Base-by-base conservation (phyloP, 2,797 vertebrate species). In the Poliocrania exsul region DNA sequence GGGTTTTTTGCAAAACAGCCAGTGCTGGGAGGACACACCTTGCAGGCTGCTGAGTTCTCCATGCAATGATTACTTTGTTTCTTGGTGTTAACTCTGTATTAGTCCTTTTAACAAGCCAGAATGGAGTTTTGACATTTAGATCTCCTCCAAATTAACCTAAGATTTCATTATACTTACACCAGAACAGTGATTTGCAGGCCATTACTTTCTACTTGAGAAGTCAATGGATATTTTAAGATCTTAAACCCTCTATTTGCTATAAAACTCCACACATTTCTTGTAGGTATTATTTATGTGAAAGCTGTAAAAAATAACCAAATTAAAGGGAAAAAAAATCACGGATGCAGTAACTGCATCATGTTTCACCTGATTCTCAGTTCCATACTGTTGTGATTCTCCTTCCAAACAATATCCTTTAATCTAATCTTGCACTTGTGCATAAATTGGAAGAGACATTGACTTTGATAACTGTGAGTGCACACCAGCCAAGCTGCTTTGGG, bases 141-240 rank as follows among this genome's bases (percentile, higher is more conserved):
- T 97, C 96, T 95, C 92, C 93, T 97, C 81, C 81, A 96, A 97
- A 97, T 97, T 95, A 97, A 95, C 81, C 92, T 91, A 96, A 91
- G 91, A 95, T 97, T 97, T 97, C 96, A 95, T 97, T 97, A 78
- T 87, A 82, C 65, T 95, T 95, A 75, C 19, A 96, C 90, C 80
- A 79, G 92, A 92, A 91, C 93, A 92, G 92, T 80, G 74, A 94
- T 97, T 96, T 60, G 49, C 95, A 97, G 93, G 67, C 93, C 96
- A 96, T 98, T 98, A 96, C 96, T 97, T 97, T 93, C 92, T 95
- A 86, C 95, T 97, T 94, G 82, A 96, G 95, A 96, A 95, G 75
- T 69, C 89, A 95, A 92, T 96, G 85, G 95, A 87, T 96, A 67
- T 91, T 95, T 97, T 92, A 73, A 53, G 74, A 65, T 91, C 93